Evolutionary conservation across 30 jellyfish, hydroid and myxozoan genomes (phyloP).

Genomic region (Nemopilema nomurai): DNA sequence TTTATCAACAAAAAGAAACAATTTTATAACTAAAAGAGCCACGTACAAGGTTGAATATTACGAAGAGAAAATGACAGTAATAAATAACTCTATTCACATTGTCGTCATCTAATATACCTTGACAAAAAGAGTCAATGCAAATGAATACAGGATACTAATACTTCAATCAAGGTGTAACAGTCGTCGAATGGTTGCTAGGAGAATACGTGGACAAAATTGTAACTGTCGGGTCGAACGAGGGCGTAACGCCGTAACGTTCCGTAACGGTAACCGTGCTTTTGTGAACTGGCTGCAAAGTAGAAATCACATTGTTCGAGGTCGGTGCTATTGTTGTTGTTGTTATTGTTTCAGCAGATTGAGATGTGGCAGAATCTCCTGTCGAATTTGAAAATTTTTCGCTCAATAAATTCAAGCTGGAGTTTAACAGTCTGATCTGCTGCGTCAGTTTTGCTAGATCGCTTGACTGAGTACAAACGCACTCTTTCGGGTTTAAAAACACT

Average conservation of each 20-base stretch:
- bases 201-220: no score
- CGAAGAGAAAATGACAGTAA: no score
- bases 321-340: neutral
- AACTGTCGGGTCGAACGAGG: no score
- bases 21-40: no score
- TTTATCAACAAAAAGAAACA: no score
- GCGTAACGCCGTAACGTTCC: constrained; percentile 1
- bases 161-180: no score
- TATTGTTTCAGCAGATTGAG: neutral
- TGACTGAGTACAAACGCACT: neutral
- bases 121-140: no score
- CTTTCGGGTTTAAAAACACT: neutral
- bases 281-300: neutral
- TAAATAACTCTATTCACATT: no score
- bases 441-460: neutral
- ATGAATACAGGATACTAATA: no score
- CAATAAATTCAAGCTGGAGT: neutral
- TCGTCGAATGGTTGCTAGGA: no score
- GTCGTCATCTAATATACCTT: no score
- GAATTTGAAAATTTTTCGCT: neutral
- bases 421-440: neutral
- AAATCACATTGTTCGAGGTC: neutral
- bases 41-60: no score
- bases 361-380: neutral
- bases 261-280: neutral